Evolutionary conservation across 1,140 invertebrate genomes (phyloP).

Genomic region (Drosophila malerkotliana): DNA sequence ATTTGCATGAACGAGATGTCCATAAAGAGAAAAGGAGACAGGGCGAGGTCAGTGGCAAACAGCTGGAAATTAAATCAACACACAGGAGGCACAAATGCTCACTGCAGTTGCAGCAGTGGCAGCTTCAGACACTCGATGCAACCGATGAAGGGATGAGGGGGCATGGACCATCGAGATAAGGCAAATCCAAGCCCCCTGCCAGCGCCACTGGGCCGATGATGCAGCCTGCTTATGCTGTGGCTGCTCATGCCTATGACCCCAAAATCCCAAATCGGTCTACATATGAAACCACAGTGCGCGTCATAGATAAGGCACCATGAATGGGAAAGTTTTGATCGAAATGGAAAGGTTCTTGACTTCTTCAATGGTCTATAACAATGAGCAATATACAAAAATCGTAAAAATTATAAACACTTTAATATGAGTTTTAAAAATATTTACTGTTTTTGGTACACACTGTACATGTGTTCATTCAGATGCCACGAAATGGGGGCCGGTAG

Average conservation of each 20-base stretch:
- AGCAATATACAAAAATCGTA: not conserved
- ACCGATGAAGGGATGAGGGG: slow-evolving; percentile 5
- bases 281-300: slow-evolving; percentile 36
- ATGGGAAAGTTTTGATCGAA: not conserved
- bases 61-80: slow-evolving; percentile 40
- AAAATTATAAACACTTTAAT: not conserved
- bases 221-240: slow-evolving; percentile 31
- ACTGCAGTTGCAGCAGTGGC: slow-evolving; percentile 20
- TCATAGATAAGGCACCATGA: slow-evolving; percentile 1
- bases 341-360: not conserved
- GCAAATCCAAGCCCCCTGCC: slow-evolving; percentile 6
- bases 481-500: slow-evolving; percentile 34
- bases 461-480: slow-evolving; percentile 25
- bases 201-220: slow-evolving; percentile 25
- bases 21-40: slow-evolving; percentile 3
- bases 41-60: slow-evolving; percentile 28
- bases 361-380: not conserved
- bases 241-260: slow-evolving; percentile 55
- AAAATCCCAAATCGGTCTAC: slow-evolving; percentile 56
- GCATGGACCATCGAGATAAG: slow-evolving; percentile 35
- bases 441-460: slow-evolving; percentile 18
- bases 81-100: slow-evolving; percentile 8
- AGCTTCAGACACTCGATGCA: slow-evolving; percentile 26
- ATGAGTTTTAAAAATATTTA: not conserved
- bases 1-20: not conserved